Evolutionary conservation across 2,888 invertebrate species (phyloP).

Genomic region (Thecocarcelia acutangulata): DNA sequence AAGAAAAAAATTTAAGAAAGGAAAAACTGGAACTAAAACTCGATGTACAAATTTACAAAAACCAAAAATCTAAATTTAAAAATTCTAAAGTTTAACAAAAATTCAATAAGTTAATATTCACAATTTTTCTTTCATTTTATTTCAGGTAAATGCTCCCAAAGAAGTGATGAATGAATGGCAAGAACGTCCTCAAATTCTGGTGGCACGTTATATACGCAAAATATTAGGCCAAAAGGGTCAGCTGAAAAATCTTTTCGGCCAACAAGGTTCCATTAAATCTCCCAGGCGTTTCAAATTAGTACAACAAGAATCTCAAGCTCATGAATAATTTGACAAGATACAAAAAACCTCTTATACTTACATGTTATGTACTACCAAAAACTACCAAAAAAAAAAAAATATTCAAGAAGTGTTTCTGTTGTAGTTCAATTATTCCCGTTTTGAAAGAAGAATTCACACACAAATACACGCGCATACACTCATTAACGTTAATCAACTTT

Average conservation of each 20-base stretch:
- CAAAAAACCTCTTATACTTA: neutral
- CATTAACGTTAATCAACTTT: neutral
- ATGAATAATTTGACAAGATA: conserved; percentile 82
- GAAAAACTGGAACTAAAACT: too few relatives aligned
- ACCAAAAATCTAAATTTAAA: too few relatives aligned
- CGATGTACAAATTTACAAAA: too few relatives aligned
- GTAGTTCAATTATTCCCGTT: conserved; percentile 51
- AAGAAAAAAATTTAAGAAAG: too few relatives aligned
- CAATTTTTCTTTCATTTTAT: neutral
- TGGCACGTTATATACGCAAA: conserved; percentile 91
- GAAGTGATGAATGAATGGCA: conserved; percentile 96
- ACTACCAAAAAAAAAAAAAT: neutral
- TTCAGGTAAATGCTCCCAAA: conserved; percentile 91
- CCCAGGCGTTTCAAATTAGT: conserved; percentile 93
- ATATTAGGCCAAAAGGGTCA: conserved; percentile 90
- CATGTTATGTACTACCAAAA: conserved; percentile 18
- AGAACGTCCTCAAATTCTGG: conserved; percentile 91
- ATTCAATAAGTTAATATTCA: too few relatives aligned
- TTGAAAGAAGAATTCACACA: conserved; percentile 13
- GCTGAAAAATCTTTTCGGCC: conserved; percentile 86
- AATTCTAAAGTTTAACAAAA: too few relatives aligned
- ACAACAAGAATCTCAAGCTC: conserved; percentile 94
- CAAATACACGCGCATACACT: neutral
- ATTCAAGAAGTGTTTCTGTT: conserved; percentile 24
- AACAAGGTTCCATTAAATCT: conserved; percentile 92